Evolutionary conservation across 1,140 invertebrate species (phyloP).

Genomic region (Nylanderia fulva): DNA sequence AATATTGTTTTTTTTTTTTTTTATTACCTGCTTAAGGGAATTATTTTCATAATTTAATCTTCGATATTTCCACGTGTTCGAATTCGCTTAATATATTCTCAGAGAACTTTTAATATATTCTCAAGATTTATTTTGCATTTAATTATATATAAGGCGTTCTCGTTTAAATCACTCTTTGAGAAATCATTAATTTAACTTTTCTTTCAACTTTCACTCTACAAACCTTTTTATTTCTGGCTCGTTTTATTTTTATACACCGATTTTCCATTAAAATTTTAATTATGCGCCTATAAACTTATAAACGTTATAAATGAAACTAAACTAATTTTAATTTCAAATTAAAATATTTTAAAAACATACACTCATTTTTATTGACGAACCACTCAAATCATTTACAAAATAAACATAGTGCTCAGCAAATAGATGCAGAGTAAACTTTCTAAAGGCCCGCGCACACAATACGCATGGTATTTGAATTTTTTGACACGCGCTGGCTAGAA

Average conservation of each 20-base stretch:
- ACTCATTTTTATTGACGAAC: too few relatives aligned
- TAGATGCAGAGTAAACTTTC: neutral
- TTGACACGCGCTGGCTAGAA: neutral
- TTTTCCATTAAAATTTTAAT: neutral
- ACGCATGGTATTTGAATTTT: slow-evolving; percentile 4
- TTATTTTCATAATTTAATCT: too few relatives aligned
- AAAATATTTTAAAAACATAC: neutral
- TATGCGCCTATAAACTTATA: neutral
- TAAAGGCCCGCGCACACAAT: neutral
- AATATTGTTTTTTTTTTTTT: neutral
- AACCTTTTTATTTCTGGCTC: neutral
- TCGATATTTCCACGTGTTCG: too few relatives aligned
- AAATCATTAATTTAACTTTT: neutral
- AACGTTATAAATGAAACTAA: neutral
- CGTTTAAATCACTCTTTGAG: neutral
- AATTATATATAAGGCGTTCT: too few relatives aligned
- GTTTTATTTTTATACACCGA: neutral
- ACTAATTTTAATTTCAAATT: neutral
- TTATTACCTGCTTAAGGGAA: neutral
- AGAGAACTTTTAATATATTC: too few relatives aligned
- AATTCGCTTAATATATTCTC: too few relatives aligned
- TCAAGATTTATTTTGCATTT: too few relatives aligned
- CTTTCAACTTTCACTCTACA: neutral
- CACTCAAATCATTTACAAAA: neutral
- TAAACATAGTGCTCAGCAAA: neutral